These are phyloP conservation scores for Drosophila recens DNA, from an alignment of 2,888 invertebrate species.

Conservation along the genomic window DNA sequence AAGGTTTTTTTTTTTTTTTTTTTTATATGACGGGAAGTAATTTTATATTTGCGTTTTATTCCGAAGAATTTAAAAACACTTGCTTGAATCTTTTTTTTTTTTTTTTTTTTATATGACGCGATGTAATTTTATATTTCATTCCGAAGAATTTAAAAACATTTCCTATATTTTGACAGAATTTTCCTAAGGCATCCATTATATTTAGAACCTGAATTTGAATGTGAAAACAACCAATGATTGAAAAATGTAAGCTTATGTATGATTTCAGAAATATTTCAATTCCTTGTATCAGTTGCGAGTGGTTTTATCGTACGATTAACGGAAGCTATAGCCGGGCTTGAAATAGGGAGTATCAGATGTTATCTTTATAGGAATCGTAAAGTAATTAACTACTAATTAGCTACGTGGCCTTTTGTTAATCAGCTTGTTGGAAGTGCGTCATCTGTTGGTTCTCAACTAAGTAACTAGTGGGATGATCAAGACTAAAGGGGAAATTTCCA, in stretches of 20 bases:
- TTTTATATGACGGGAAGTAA: too few relatives aligned
- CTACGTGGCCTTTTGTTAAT: not conserved
- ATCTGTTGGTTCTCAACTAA: not conserved
- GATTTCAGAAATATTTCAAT: not conserved
- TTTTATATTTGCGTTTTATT: too few relatives aligned
- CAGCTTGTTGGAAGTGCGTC: not conserved
- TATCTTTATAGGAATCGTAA: slow-evolving; percentile 39
- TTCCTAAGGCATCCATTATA: not conserved
- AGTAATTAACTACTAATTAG: not conserved
- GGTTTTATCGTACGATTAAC: slow-evolving; percentile 1
- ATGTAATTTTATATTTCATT: too few relatives aligned
- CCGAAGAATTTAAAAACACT: too few relatives aligned
- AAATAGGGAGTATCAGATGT: not conserved
- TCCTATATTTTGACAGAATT: too few relatives aligned
- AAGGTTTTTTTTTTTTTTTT: too few relatives aligned
- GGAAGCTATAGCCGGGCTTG: slow-evolving; percentile 21
- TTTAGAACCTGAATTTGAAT: not conserved
- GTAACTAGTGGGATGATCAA: too few relatives aligned
- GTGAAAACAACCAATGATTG: too few relatives aligned
- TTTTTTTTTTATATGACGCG: too few relatives aligned
- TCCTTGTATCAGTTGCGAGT: not conserved
- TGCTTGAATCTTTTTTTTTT: too few relatives aligned
- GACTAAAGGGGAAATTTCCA: not conserved
- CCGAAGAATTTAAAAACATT: too few relatives aligned
- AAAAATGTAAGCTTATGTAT: not conserved